phyloP scores from a whole-genome alignment of 2,888 invertebrate genomes.

The Drosophila algonquin region DNA sequence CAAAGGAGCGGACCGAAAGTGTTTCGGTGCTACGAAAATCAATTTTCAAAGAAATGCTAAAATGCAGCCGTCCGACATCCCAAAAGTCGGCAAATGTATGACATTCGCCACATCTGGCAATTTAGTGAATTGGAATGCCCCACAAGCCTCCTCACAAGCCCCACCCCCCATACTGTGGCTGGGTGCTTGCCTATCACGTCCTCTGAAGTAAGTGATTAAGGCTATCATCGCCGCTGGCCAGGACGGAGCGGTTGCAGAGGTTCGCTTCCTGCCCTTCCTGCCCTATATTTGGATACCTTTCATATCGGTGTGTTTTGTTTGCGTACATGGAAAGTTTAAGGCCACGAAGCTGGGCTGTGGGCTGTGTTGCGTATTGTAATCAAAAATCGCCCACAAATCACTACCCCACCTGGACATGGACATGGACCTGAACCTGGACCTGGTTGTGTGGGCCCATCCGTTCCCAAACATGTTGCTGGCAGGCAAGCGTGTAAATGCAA shows the following conservation, averaged over 20 bases:
- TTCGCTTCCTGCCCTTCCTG: background rate
- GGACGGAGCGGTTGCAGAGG: constrained; percentile 37
- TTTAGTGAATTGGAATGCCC: background rate
- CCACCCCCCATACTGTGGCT: background rate
- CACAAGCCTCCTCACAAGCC: background rate
- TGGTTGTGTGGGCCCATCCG: background rate
- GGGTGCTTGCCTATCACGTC: constrained; percentile 21
- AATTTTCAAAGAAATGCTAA: background rate
- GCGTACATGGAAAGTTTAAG: constrained; percentile 19
- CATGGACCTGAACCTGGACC: background rate
- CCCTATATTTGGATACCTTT: constrained; percentile 10
- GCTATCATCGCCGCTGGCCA: constrained; percentile 54
- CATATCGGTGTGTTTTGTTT: constrained; percentile 26
- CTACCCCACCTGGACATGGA: background rate
- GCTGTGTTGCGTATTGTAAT: constrained; percentile 16
- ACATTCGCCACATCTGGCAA: background rate
- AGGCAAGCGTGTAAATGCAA: constrained; percentile 71
- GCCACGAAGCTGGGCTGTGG: background rate
- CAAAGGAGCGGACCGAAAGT: background rate
- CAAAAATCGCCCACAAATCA: constrained; percentile 6
- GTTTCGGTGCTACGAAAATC: background rate
- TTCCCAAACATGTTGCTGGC: constrained; percentile 26
- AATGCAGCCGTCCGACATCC: background rate
- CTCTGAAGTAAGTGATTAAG: constrained; percentile 64
- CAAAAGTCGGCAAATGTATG: background rate